Conservation (phyloP, 2,888 invertebrate genomes). For the Nineta flava region DNA sequence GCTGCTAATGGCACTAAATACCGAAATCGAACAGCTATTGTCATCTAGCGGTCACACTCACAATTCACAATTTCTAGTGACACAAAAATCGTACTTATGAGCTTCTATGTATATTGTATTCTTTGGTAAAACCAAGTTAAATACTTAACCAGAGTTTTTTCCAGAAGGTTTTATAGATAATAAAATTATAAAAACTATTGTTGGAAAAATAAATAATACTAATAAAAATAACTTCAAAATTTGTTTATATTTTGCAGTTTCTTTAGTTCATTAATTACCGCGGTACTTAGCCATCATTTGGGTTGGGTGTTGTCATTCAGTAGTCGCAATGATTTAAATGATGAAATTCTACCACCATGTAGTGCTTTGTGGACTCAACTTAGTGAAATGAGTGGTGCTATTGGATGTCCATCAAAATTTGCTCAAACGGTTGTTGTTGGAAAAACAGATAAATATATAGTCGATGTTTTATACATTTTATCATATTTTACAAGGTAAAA, state of each 20-base stretch:
- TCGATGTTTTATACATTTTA: slow-evolving; percentile 57
- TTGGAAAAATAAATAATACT: too few relatives aligned
- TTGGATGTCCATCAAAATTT: slow-evolving; percentile 60
- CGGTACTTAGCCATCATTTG: slow-evolving; percentile 75
- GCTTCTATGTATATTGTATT: too few relatives aligned
- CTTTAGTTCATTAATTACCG: slow-evolving; percentile 75
- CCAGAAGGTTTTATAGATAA: too few relatives aligned
- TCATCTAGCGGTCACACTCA: too few relatives aligned
- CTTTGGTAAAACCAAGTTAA: too few relatives aligned
- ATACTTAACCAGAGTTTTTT: too few relatives aligned
- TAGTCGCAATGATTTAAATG: slow-evolving; percentile 16
- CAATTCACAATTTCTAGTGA: too few relatives aligned
- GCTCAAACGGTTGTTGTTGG: slow-evolving; percentile 70
- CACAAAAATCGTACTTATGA: too few relatives aligned
- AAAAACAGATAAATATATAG: slow-evolving; percentile 45
- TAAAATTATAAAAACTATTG: too few relatives aligned
- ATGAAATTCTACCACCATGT: slow-evolving; percentile 39
- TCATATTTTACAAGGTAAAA: slow-evolving; percentile 59
- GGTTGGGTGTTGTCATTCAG: slow-evolving; percentile 76
- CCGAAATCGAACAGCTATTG: too few relatives aligned
- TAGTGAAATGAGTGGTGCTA: slow-evolving; percentile 70
- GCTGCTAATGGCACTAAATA: too few relatives aligned
- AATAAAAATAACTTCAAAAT: background rate
- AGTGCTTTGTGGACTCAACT: slow-evolving; percentile 86
- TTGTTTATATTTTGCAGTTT: slow-evolving; percentile 46